phyloP scores from a whole-genome alignment of 2,797 vertebrate genomes.

The Anas capensis region DNA sequence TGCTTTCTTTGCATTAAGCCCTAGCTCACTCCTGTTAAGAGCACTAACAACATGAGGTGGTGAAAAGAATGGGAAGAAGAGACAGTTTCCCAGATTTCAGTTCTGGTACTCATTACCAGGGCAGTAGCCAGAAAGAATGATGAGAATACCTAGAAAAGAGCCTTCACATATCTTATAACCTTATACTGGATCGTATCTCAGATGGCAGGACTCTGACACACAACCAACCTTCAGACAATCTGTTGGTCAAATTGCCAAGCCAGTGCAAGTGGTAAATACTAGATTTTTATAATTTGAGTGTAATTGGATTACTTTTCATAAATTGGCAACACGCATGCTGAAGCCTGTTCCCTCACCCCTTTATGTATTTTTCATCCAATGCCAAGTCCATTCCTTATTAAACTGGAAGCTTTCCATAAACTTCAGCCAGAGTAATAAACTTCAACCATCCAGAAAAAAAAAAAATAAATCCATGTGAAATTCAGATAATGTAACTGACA shows the following conservation, averaged over 20 bases:
- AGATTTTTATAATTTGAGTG: neutral
- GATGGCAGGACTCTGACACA: neutral
- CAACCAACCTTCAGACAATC: neutral
- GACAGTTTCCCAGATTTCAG: neutral
- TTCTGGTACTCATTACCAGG: neutral
- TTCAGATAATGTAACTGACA: neutral
- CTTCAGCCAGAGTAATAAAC: neutral
- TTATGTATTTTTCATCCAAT: neutral
- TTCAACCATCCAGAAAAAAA: neutral
- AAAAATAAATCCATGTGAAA: too few species aligned
- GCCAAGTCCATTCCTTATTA: neutral
- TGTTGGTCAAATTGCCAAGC: neutral
- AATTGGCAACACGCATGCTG: neutral
- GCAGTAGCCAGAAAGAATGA: neutral
- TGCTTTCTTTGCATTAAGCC: neutral
- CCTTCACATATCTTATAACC: neutral
- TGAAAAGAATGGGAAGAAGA: neutral
- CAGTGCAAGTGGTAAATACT: neutral
- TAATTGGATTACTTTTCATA: neutral
- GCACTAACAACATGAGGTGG: neutral
- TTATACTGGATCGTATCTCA: neutral
- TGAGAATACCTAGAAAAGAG: neutral
- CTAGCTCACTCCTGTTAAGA: neutral
- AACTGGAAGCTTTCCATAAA: neutral
- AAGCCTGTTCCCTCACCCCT: neutral